Base-by-base conservation (phyloP, 2,797 vertebrate genomes). In the Karalla daura region DNA sequence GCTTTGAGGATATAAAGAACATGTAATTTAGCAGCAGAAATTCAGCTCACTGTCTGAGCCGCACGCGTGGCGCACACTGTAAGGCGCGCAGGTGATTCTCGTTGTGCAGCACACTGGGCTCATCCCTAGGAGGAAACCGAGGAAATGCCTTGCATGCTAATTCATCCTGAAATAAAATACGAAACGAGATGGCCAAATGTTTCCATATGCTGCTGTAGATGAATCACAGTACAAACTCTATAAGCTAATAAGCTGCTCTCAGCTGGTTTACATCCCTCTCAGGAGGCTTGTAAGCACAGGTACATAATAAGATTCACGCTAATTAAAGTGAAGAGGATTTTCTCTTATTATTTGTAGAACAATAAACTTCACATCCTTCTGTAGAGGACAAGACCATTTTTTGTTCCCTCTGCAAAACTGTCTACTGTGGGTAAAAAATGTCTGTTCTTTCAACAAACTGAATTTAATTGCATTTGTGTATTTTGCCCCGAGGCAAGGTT, bases 401-500 rank as follows among this genome's bases (percentile, higher is more conserved):
- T 4, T 32, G 15, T 23, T 68, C 18, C 39, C 51, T 63, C 20
- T 74, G 47, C 40, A 64, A 79, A 83, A 78, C 37, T 76, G 54
- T 62, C 67, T 47, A 49, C 47, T 47, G 65, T 73, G 61, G 63
- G 63, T n/a, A 70, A 70, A 75, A 70, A 13, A 8, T 52, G 17
- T 60, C 11, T 81, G 65, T 50, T 47, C 46, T 13, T 17, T 7
- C 51, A 65, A 21, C 58, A 40, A 88, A 91, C 88, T 90, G 20
- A 73, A 78, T 86, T 86, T 88, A 88, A 90, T 86, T 90, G 85
- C 70, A 80, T 86, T 87, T 87, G 84, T 88, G 81, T 81, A 77
- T 83, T 84, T 81, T 64, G 30, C 68, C 88, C 81, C 65, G 5
- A 36, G 84, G 90, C 86, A 74, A 87, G 63, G 79, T 86, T 88